A percentile compares a stretch with the other conserved stretches of the same genome.
phyloP scores from a whole-genome alignment of 2,888 invertebrate species.

The Portevinia maculata region DNA sequence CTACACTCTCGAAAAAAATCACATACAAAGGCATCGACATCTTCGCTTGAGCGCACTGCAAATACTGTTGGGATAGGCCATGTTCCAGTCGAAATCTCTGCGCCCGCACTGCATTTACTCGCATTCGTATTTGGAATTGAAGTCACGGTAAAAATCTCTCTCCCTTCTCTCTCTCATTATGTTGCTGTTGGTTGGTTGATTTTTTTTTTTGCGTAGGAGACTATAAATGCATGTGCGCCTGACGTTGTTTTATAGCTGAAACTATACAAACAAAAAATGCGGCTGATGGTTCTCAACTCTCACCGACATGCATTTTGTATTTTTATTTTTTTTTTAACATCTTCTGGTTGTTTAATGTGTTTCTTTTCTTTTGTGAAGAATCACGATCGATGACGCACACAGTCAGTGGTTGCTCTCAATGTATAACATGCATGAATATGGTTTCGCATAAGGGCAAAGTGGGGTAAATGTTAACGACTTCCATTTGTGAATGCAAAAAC shows the following conservation, averaged over 20 bases:
- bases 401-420: slow-evolving; percentile 58
- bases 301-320: slow-evolving; percentile 51
- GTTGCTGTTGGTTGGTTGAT: not conserved
- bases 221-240: slow-evolving; percentile 63
- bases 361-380: slow-evolving; percentile 30
- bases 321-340: slow-evolving; percentile 25
- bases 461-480: slow-evolving; percentile 38
- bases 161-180: slow-evolving; percentile 39
- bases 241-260: slow-evolving; percentile 35
- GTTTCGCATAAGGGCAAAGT: slow-evolving; percentile 11
- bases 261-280: slow-evolving; percentile 18
- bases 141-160: slow-evolving; percentile 30
- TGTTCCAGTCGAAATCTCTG: slow-evolving; percentile 52
- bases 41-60: slow-evolving; percentile 53
- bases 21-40: slow-evolving; percentile 30
- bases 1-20: slow-evolving; percentile 25
- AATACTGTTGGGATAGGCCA: slow-evolving; percentile 69
- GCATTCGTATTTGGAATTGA: slow-evolving; percentile 63
- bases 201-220: slow-evolving; percentile 46
- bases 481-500: not conserved
- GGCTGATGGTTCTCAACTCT: slow-evolving; percentile 43
- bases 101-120: slow-evolving; percentile 68
- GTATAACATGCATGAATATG: slow-evolving; percentile 28
- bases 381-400: slow-evolving; percentile 68
- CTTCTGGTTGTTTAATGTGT: slow-evolving; percentile 14